Evolutionary conservation across 2,797 vertebrate genomes (phyloP), one percentile per base, ranked within the genome.

Genomic region (Helicolenus hilgendorfi): DNA sequence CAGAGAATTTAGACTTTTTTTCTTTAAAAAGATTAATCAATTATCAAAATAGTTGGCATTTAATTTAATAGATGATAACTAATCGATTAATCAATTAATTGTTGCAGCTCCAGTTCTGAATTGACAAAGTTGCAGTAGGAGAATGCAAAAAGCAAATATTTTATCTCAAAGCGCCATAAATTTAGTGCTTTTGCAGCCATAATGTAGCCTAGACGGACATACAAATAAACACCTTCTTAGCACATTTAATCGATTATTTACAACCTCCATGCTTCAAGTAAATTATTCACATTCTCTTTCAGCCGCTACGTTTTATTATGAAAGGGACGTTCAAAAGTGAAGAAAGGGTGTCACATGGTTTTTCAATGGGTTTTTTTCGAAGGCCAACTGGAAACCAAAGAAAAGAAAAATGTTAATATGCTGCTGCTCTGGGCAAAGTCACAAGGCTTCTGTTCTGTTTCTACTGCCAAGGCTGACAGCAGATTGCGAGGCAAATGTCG

Each of bases 401-500:
- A 84, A 89, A 88, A 82, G 75, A 77, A 79, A 91, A 79, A 82
- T 62, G 75, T 79, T 92, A 88, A 89, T 86, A 85, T 90, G 82
- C 64, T 80, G 78, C 77, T 75, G 84, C 75, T 90, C 84, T 86
- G 89, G 78, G 76, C 85, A 81, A 75, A 92, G 86, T 79, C 78
- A 60, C 18, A 27, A 89, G 79, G 85, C 89, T 89, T 91, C 89
- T 91, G 90, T 80, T 89, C 53, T 65, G 73, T 49, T 82, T 84
- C 84, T 53, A 5, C 41, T 88, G 92, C 85, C 91, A 93, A 90
- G 81, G 75, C 58, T 80, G 83, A 87, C 81, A 86, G 79, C 91
- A 88, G 83, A 89, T 83, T 90, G 86, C 63, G 60, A 86, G 74
- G 81, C 81, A 89, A 91, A 94, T 87, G 86, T 91, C 91, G 89